A percentile compares a stretch with the other conserved stretches of the same genome.
phyloP scores from a whole-genome alignment of 2,797 vertebrate genomes.

The Notamacropus eugenii region DNA sequence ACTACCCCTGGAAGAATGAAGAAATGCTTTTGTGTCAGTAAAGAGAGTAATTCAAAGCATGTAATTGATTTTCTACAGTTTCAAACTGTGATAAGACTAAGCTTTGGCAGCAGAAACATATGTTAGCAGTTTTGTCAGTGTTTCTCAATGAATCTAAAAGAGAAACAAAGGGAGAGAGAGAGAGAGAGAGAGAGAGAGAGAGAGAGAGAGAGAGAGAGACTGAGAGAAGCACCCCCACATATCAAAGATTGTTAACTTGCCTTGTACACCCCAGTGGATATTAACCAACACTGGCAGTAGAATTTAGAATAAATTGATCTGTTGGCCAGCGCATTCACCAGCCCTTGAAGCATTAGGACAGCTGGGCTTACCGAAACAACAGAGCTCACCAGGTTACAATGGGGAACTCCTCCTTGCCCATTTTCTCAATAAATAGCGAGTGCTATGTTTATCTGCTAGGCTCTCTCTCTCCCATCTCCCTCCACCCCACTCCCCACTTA shows the following conservation, averaged over 20 bases:
- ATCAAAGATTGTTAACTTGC: constrained; percentile 77
- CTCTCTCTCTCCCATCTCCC: background rate
- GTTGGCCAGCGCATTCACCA: constrained; percentile 45
- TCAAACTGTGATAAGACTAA: constrained; percentile 85
- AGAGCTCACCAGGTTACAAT: background rate
- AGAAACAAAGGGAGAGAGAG: background rate
- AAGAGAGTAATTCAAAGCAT: constrained; percentile 82
- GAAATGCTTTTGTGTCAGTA: constrained; percentile 81
- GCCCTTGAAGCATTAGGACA: constrained; percentile 60
- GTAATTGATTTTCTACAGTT: constrained; percentile 86
- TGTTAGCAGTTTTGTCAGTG: constrained; percentile 83
- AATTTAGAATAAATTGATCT: constrained; percentile 67
- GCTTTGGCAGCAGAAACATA: constrained; percentile 83
- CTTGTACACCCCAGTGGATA: constrained; percentile 75
- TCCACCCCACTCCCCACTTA: background rate
- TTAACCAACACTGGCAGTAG: constrained; percentile 76
- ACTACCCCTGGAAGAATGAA: constrained; percentile 80
- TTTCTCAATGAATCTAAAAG: constrained; percentile 70
- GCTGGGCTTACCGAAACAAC: constrained; percentile 46
- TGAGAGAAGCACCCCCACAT: constrained; percentile 42
- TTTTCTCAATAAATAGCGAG: constrained; percentile 15
- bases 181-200: too few species aligned
- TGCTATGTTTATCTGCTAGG: background rate
- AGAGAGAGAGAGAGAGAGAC: too few species aligned
- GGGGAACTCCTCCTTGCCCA: constrained; percentile 44